Conservation (phyloP, 1,140 invertebrate species). For the Cataglyphis hispanica region DNA sequence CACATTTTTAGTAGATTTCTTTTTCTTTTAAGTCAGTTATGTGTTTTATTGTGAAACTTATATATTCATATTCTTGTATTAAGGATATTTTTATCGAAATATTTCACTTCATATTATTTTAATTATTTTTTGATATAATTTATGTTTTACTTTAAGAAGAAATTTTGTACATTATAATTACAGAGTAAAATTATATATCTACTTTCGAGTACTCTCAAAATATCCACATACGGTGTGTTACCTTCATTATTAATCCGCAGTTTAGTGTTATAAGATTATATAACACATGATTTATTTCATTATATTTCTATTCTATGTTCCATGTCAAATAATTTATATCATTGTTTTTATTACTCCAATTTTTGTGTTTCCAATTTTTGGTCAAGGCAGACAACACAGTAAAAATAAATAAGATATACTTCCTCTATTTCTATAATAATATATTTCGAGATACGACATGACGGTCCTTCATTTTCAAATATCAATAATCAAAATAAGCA, state of each 20-base stretch:
- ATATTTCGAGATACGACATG: constrained; percentile 20
- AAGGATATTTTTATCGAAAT: neutral
- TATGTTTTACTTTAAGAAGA: neutral
- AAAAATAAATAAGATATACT: constrained; percentile 16
- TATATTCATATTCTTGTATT: neutral
- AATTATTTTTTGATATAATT: constrained; percentile 37
- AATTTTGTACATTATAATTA: constrained; percentile 41
- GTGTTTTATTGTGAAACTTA: neutral
- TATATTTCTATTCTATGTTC: neutral
- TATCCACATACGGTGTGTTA: neutral
- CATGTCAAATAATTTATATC: constrained; percentile 27
- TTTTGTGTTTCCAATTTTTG: constrained; percentile 46
- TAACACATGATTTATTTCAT: neutral
- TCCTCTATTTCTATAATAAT: constrained; percentile 8
- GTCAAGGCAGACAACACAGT: neutral
- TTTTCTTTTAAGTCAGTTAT: constrained; percentile 1
- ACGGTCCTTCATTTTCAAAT: neutral
- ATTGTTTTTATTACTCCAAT: constrained; percentile 9
- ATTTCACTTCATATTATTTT: constrained; percentile 24
- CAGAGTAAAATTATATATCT: constrained; percentile 3
- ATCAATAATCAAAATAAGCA: constrained; percentile 23
- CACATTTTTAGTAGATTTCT: constrained; percentile 10
- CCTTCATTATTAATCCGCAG: constrained; percentile 13
- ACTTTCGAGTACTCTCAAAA: constrained; percentile 34
- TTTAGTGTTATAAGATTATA: constrained; percentile 28